Base-by-base conservation (phyloP, 1,140 invertebrate species). In the Dolichoris vasculosae region DNA sequence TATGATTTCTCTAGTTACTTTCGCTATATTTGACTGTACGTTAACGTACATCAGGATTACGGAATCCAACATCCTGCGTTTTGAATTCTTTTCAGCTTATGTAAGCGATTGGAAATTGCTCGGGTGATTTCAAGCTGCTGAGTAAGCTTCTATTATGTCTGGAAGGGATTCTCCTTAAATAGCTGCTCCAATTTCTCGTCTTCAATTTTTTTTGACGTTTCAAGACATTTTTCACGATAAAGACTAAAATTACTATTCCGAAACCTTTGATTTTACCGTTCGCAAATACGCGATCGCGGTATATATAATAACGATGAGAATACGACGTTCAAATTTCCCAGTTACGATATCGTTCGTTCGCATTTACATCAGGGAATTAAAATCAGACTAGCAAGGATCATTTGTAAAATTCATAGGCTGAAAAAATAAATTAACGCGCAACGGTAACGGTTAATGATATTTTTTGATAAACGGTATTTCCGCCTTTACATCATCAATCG, bases 11-110 rank as follows among this genome's bases (percentile, higher is more conserved):
- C 26, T 43, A 26, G 23, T 73, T 73, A 73, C 20, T 73, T 73
- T 73, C 69, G 35, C 8, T 43, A 43, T 43, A 73, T 73, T 73
- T 73, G 69, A 43, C 69, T 73, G 69, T 43, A 73, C 40, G 38
- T 73, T 43, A 43, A 20, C 69, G 69, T 73, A 73, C 67, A 69
- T 69, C 67, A 69, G 35, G 59, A n/a, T 63, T n/a, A n/a, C 23
- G 59, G 26, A 63, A 63, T 69, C 64, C 8, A 69, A 38, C 38
- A 26, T 38, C 26, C 35, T 38, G 30, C 35, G 38, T 73, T 73
- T 73, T 73, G 35, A 73, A 73, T 73, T 73, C 9, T 73, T 73
- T 73, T 13, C 69, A 73, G 35, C 67, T 40, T 43, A 73, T 73
- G 69, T 43, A 73, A 73, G 69, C 69, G 40, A 73, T 73, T 73